Evolutionary conservation across 2,113 vertebrate species (phyloP).

Genomic region (Dolichotis patagonum): DNA sequence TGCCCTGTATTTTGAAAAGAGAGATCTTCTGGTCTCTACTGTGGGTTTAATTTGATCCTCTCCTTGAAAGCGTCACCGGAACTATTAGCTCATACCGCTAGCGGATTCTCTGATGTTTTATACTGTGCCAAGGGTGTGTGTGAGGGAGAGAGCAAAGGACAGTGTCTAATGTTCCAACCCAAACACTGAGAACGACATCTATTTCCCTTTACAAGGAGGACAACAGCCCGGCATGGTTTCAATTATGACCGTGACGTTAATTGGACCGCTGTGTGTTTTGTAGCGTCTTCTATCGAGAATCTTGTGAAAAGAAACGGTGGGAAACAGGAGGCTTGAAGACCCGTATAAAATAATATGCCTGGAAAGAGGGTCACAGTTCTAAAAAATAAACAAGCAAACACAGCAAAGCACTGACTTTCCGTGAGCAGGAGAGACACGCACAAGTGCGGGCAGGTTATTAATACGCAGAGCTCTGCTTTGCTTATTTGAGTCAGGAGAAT

Average conservation of each 20-base stretch:
- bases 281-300: constrained; percentile 81
- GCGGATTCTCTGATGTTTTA: constrained; percentile 49
- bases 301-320: constrained; percentile 85
- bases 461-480: constrained; percentile 84
- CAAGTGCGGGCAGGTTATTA: constrained; percentile 84
- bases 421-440: constrained; percentile 83
- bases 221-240: constrained; percentile 83
- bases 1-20: constrained; percentile 69
- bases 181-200: constrained; percentile 73
- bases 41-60: constrained; percentile 72
- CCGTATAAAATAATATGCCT: constrained; percentile 79
- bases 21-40: constrained; percentile 67
- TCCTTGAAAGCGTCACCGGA: constrained; percentile 79
- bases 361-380: constrained; percentile 82
- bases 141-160: not conserved
- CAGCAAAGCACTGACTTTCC: constrained; percentile 85
- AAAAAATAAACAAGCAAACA: constrained; percentile 87
- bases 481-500: constrained; percentile 88
- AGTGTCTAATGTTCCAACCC: constrained; percentile 70
- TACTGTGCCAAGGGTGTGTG: constrained; percentile 71
- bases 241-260: constrained; percentile 82
- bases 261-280: constrained; percentile 80
- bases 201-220: constrained; percentile 82
- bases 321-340: constrained; percentile 82
- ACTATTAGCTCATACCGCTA: constrained; percentile 67